phyloP scores from a whole-genome alignment of 2,888 invertebrate species.

The Tubiluchus corallicola region DNA sequence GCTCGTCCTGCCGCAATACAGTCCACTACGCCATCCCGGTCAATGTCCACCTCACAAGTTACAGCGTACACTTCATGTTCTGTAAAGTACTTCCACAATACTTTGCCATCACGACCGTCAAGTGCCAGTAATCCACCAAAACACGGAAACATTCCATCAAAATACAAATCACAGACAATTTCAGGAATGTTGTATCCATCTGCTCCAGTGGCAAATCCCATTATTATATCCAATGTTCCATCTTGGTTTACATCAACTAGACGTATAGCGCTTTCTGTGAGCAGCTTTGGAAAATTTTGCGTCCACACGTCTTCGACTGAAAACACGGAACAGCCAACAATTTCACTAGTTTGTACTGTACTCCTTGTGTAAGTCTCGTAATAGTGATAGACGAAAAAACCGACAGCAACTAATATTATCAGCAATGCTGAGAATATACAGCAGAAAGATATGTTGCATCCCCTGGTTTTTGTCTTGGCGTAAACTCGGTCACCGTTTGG shows the following conservation, averaged over 20 bases:
- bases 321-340: constrained; percentile 40
- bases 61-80: constrained; percentile 50
- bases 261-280: constrained; percentile 51
- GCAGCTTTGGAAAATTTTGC: constrained; percentile 44
- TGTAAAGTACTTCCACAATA: constrained; percentile 54
- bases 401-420: too few relatives aligned
- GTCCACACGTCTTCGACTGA: constrained; percentile 45
- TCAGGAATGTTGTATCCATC: constrained; percentile 38
- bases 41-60: constrained; percentile 50
- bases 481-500: too few relatives aligned
- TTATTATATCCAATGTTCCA: constrained; percentile 46
- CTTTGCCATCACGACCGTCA: constrained; percentile 47
- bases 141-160: constrained; percentile 43
- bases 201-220: constrained; percentile 52
- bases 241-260: constrained; percentile 51
- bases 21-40: constrained; percentile 45
- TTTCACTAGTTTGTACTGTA: too few relatives aligned
- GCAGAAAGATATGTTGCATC: too few relatives aligned
- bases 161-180: constrained; percentile 42
- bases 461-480: too few relatives aligned
- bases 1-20: constrained; percentile 52
- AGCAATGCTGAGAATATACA: too few relatives aligned
- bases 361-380: too few relatives aligned
- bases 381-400: too few relatives aligned
- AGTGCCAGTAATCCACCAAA: constrained; percentile 54